These are phyloP conservation scores for Sander vitreus DNA, from an alignment of 2,113 vertebrate genomes.

Conservation along the genomic window DNA sequence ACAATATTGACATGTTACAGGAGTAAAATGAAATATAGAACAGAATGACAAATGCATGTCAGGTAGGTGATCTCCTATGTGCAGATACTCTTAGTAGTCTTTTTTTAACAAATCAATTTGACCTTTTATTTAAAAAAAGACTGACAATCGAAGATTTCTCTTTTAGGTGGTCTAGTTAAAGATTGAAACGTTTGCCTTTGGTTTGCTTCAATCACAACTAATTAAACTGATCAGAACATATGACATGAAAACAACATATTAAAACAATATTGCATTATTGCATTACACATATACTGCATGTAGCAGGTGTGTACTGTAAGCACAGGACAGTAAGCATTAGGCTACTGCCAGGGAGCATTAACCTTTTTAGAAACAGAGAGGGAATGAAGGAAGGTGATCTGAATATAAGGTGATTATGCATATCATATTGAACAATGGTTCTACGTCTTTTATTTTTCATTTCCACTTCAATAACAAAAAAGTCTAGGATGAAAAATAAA, in stretches of 20 bases:
- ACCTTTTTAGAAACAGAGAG: background rate
- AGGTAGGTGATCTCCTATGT: background rate
- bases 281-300: background rate
- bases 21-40: background rate
- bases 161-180: background rate
- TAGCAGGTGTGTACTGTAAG: background rate
- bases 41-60: background rate
- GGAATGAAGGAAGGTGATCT: background rate
- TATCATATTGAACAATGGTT: constrained; percentile 20
- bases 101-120: background rate
- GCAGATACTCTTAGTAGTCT: background rate
- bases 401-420: constrained; percentile 13
- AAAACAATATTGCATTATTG: background rate
- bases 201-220: background rate
- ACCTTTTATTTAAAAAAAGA: background rate
- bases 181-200: background rate
- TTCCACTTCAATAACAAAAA: constrained; percentile 43
- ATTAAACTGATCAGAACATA: background rate
- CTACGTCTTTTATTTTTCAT: constrained; percentile 26
- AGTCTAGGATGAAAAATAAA: constrained; percentile 6
- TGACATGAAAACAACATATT: background rate
- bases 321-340: background rate
- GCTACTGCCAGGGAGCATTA: background rate
- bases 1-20: background rate
- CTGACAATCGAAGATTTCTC: background rate